These are phyloP conservation scores for Micrasema longulum DNA, from an alignment of 1,140 invertebrate species.

Conservation along the genomic window DNA sequence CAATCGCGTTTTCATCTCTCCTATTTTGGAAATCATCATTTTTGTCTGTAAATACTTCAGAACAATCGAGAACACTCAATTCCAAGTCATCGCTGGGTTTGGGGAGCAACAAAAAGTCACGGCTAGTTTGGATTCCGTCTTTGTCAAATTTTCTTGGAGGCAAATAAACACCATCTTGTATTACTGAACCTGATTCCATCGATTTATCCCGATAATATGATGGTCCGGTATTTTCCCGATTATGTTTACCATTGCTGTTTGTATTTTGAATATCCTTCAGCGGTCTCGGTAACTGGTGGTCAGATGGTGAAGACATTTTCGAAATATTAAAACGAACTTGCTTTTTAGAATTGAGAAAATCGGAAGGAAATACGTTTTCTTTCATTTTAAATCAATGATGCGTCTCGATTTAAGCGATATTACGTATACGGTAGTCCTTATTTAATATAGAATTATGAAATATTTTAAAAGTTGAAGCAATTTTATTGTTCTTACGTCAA, in stretches of 20 bases:
- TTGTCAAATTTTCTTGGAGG: conserved; percentile 13
- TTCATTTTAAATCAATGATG: neutral
- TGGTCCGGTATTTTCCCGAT: neutral
- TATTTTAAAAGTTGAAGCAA: no score
- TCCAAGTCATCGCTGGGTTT: conserved; percentile 33
- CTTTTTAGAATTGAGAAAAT: conserved; percentile 6
- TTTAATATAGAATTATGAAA: no score
- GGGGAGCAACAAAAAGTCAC: conserved; percentile 1
- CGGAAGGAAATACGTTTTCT: conserved; percentile 4
- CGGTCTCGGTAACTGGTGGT: conserved; percentile 29
- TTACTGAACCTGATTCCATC: neutral
- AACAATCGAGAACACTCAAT: conserved; percentile 34
- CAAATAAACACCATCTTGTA: neutral
- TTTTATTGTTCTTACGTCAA: no score
- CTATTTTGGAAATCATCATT: neutral
- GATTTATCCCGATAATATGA: neutral
- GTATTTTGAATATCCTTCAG: conserved; percentile 11
- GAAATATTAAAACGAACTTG: conserved; percentile 39
- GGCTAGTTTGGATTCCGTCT: neutral
- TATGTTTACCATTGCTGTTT: neutral
- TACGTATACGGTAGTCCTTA: no score
- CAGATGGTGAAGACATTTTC: conserved; percentile 3
- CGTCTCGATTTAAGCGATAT: no score
- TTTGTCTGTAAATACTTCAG: neutral
- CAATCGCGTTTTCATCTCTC: neutral